Conservation (phyloP, 2,113 vertebrate genomes). For the Prochilodus magdalenae region DNA sequence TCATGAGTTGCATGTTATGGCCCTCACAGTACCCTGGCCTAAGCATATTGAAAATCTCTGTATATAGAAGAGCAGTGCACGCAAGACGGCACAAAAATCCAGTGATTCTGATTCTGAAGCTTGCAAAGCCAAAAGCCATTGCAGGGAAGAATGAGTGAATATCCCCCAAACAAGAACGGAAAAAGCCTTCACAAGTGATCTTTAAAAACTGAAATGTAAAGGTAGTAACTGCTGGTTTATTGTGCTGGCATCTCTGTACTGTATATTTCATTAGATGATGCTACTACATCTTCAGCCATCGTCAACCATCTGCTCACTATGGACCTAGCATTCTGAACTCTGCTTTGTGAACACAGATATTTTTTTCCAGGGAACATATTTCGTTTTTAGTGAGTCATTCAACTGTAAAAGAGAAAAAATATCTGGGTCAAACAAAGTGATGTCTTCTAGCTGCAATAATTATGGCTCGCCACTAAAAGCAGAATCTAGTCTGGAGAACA, state of each 20-base stretch:
- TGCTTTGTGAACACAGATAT: slow-evolving; percentile 52
- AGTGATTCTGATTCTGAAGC: too few species aligned
- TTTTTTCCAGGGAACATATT: slow-evolving; percentile 57
- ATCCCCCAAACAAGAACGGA: too few species aligned
- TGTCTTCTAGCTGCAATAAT: slow-evolving; percentile 59
- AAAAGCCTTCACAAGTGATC: too few species aligned
- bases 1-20: too few species aligned
- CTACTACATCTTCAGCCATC: not conserved
- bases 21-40: too few species aligned
- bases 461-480: slow-evolving; percentile 69
- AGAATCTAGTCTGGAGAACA: slow-evolving; percentile 68
- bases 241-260: not conserved
- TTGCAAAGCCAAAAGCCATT: too few species aligned
- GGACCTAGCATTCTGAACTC: slow-evolving; percentile 43
- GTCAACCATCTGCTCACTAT: slow-evolving; percentile 40
- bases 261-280: not conserved
- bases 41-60: too few species aligned
- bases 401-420: slow-evolving; percentile 60
- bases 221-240: not conserved
- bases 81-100: too few species aligned
- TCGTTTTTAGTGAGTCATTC: slow-evolving; percentile 56
- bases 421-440: slow-evolving; percentile 68
- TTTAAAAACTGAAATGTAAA: too few species aligned
- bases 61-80: too few species aligned
- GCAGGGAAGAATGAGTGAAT: too few species aligned